Evolutionary conservation across 2,113 vertebrate species (phyloP), one percentile per base, ranked within the genome.

Genomic region (Atractosteus spatula): DNA sequence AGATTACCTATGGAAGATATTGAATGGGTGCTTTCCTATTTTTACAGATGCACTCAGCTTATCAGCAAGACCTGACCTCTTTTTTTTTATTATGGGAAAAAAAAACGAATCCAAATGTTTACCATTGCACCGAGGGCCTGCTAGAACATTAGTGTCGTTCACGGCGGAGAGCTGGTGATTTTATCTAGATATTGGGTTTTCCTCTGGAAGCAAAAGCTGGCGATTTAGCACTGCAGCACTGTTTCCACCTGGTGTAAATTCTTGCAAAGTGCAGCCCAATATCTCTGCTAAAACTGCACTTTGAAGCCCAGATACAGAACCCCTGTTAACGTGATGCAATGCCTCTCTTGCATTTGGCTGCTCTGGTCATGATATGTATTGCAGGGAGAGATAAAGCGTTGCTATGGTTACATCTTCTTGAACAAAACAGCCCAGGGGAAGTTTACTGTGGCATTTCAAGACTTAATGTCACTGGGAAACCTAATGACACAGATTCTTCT

Each of bases 391-490:
- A 62, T 55, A 55, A 62, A 65, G 57, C n/a, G 17, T 62, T 68
- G 16, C 44, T 51, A 61, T 54, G 55, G 64, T n/a, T 43, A 61
- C 56, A 61, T 73, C 10, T 14, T 66, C 71, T 14, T 43, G 42
- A 56, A 11, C 51, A 56, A 67, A 61, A 8, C 11, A 16, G 44
- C 4, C 17, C 51, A 16, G 55, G 55, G 29, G 41, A 73, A 70
- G 68, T 69, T 69, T 55, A 57, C 41, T 43, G 54, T 69, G 47
- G 54, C 55, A 57, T 69, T 42, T 55, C 10, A 17, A 57, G 11
- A 69, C 68, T 69, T 66, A 8, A 47, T 57, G 41, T 72, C 14
- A 54, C 71, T 29, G 55, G 63, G 71, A 59, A 55, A 67, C 16
- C 42, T 55, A 17, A 54, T 67, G 55, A 66, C 42, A 62, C 41